Evolutionary conservation across 1,140 invertebrate species (phyloP).

Genomic region (Bombus sylvicola): DNA sequence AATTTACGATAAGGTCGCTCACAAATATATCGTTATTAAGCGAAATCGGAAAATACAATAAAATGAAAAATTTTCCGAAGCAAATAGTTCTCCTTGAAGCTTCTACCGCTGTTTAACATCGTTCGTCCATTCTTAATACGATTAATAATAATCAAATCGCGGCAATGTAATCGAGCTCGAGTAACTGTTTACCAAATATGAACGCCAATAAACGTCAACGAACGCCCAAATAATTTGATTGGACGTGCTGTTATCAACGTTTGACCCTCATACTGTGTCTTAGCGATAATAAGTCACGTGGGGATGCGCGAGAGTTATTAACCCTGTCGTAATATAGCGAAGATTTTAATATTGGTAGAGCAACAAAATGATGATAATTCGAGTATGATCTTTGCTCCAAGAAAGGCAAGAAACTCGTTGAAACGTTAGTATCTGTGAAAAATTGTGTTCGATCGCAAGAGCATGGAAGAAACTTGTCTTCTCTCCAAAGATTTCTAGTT

Average conservation of each 20-base stretch:
- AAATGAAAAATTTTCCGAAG: not conserved
- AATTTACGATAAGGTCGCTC: not conserved
- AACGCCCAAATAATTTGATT: conserved; percentile 34
- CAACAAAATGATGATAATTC: conserved; percentile 54
- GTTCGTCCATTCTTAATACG: not conserved
- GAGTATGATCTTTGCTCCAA: conserved; percentile 54
- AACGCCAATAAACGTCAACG: not conserved
- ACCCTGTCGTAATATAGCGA: conserved; percentile 37
- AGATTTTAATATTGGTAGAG: not conserved
- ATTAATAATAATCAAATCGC: not conserved
- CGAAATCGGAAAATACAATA: not conserved
- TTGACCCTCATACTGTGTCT: conserved; percentile 52
- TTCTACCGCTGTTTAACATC: not conserved
- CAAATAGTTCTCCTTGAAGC: too few species aligned
- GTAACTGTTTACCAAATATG: conserved; percentile 17
- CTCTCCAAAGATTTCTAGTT: too few species aligned
- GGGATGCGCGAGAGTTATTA: conserved; percentile 35
- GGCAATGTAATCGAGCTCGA: not conserved
- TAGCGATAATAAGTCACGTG: conserved; percentile 7
- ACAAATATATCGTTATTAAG: accelerated
- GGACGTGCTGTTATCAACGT: conserved; percentile 44
- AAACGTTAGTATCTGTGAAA: conserved; percentile 20
- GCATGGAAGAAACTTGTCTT: not conserved
- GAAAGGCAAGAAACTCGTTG: conserved; percentile 22
- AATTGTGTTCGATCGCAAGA: conserved; percentile 24